phyloP scores from a whole-genome alignment of 2,113 vertebrate species.

The Uria lomvia region DNA sequence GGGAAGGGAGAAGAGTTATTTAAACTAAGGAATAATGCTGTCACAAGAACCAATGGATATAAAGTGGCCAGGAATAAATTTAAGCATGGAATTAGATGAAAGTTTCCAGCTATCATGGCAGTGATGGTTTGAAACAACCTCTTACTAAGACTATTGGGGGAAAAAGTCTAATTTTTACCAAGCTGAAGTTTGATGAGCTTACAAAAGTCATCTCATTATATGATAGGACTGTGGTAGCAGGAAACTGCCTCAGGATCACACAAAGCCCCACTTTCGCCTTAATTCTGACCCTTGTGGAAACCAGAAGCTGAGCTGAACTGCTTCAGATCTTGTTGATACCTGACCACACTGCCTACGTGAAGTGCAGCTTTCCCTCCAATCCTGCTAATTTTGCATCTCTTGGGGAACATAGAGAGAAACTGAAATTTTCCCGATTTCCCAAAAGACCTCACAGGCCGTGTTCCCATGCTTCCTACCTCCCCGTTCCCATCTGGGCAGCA shows the following conservation, averaged over 20 bases:
- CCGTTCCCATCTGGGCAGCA: background rate
- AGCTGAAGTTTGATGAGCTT: background rate
- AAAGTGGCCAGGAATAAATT: background rate
- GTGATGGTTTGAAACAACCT: background rate
- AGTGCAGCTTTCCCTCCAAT: background rate
- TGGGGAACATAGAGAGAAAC: background rate
- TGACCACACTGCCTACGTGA: background rate
- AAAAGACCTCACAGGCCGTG: rapidly evolving
- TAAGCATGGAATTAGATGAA: background rate
- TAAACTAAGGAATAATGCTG: background rate
- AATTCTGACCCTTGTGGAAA: background rate
- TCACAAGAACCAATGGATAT: background rate
- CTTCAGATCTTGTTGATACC: background rate
- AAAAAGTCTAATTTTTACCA: background rate
- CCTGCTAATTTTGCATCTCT: background rate
- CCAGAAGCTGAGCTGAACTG: background rate
- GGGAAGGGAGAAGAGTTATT: background rate
- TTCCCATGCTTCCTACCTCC: background rate
- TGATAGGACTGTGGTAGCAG: background rate
- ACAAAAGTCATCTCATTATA: background rate
- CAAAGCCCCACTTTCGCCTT: background rate
- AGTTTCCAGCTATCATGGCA: background rate
- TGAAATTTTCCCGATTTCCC: background rate
- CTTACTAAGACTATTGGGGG: background rate
- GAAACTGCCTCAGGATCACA: background rate